Percentiles rank a stretch among this genome's conserved stretches.
Conservation (phyloP, 2,888 invertebrate species). For the Eurytoma californica region DNA sequence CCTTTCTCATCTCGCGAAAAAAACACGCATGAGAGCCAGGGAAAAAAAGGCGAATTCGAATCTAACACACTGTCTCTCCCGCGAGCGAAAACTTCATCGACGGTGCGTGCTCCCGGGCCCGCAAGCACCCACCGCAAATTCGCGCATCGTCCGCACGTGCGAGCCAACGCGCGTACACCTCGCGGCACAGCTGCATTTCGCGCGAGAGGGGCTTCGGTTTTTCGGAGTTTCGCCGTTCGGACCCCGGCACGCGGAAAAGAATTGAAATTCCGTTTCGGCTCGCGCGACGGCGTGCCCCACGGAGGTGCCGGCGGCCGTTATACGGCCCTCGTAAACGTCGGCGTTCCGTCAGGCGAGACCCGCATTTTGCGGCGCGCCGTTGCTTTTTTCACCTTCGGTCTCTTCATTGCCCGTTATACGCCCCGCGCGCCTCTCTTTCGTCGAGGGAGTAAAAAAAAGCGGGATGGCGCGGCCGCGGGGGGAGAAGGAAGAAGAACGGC, state of each 20-base stretch:
- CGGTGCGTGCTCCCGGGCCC: too few species aligned
- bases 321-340: conserved; percentile 35
- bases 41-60: too few species aligned
- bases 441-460: background rate
- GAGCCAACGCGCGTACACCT: background rate
- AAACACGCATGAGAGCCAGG: too few species aligned
- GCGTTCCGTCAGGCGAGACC: conserved; percentile 26
- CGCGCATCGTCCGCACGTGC: background rate
- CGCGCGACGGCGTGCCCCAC: too few species aligned
- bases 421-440: background rate
- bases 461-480: background rate
- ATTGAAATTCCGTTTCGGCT: background rate
- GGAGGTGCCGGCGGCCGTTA: background rate
- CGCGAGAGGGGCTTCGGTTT: conserved; percentile 8
- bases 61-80: too few species aligned
- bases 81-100: too few species aligned
- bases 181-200: background rate
- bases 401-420: background rate
- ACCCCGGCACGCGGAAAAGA: conserved; percentile 25
- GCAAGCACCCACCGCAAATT: too few species aligned
- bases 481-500: background rate
- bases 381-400: background rate
- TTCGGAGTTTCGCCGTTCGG: conserved; percentile 17
- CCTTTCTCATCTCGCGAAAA: too few species aligned
- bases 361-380: conserved; percentile 20